Percentiles rank a stretch among this genome's conserved stretches.
Evolutionary conservation across 2,888 invertebrate genomes (phyloP).

Genomic region (Eurytoma adleriae): DNA sequence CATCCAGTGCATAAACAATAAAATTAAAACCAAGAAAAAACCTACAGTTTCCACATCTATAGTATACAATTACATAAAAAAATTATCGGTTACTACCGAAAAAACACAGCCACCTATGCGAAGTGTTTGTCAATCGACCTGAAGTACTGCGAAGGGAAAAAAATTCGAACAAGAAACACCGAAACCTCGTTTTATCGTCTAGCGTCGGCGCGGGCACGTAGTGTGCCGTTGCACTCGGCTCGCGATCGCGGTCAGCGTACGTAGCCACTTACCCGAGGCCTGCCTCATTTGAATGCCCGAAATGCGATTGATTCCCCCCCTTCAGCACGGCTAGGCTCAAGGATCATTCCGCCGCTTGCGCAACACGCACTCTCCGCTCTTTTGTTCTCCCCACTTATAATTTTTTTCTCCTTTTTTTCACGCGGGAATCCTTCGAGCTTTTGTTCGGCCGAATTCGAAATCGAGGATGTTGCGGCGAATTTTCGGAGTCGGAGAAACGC

Average conservation of each 20-base stretch:
- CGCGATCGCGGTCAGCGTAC: background rate
- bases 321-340: background rate
- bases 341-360: background rate
- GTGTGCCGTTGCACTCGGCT: background rate
- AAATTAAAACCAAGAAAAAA: no score
- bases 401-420: background rate
- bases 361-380: background rate
- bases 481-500: no score
- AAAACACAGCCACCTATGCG: background rate
- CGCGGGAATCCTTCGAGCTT: background rate
- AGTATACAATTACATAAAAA: no score
- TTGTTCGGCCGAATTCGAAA: no score
- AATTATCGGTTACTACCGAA: no score
- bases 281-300: slow-evolving; percentile 1
- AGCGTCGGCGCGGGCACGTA: background rate
- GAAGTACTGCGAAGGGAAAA: background rate
- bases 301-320: background rate
- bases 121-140: background rate
- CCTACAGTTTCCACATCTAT: no score
- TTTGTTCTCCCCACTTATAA: background rate
- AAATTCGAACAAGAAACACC: background rate
- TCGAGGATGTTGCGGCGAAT: no score
- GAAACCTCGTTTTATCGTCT: background rate
- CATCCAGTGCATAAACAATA: no score
- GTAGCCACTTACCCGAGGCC: background rate